phyloP scores from a whole-genome alignment of 2,888 invertebrate species.

The Leptinotarsa tumamoca region DNA sequence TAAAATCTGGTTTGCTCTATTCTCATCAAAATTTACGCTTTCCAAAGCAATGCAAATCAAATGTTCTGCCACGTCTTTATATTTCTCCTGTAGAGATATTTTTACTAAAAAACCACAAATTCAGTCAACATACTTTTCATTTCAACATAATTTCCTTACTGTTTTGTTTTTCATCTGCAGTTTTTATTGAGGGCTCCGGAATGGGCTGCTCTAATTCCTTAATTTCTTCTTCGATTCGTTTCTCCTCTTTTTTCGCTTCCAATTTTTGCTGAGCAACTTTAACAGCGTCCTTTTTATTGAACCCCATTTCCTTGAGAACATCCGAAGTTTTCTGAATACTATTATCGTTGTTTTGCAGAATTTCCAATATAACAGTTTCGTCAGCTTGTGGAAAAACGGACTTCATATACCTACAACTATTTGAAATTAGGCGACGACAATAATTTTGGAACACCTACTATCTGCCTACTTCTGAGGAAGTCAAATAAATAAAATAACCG shows the following conservation, averaged over 20 bases:
- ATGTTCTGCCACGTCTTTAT: constrained; percentile 81
- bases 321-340: constrained; percentile 92
- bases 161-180: constrained; percentile 76
- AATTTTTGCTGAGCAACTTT: constrained; percentile 68
- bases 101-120: constrained; percentile 71
- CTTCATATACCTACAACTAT: constrained; percentile 83
- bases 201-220: constrained; percentile 54
- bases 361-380: constrained; percentile 86
- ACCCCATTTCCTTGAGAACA: constrained; percentile 83
- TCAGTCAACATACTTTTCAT: not conserved
- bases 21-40: constrained; percentile 87
- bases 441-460: constrained; percentile 1
- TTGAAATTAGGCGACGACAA: constrained; percentile 42
- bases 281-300: constrained; percentile 79
- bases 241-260: constrained; percentile 62
- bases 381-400: constrained; percentile 92
- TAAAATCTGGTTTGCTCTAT: constrained; percentile 83
- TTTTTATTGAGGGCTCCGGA: constrained; percentile 73
- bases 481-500: not conserved
- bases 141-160: constrained; percentile 67
- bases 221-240: constrained; percentile 45
- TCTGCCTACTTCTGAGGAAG: not conserved
- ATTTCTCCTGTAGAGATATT: constrained; percentile 77
- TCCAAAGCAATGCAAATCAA: constrained; percentile 88
- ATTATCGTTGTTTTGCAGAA: constrained; percentile 87